Conservation (phyloP, 2,113 vertebrate genomes). For the Notothenia coriiceps region DNA sequence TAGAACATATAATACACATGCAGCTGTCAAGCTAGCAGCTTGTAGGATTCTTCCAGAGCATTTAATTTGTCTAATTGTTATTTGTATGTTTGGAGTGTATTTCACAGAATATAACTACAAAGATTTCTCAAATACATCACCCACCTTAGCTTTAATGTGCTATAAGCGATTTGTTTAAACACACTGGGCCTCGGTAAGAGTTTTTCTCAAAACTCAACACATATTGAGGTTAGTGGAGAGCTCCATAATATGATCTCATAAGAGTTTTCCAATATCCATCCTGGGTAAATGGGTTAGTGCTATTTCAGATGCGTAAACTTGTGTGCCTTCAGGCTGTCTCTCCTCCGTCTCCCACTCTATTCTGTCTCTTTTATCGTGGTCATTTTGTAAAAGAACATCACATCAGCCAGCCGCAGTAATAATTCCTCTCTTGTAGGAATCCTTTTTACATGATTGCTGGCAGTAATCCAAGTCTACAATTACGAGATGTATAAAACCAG, state of each 20-base stretch:
- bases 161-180: background rate
- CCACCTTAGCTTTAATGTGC: background rate
- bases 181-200: background rate
- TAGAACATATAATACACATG: too few relatives aligned
- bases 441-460: constrained; percentile 66
- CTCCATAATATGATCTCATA: constrained; percentile 13
- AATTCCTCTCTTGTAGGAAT: constrained; percentile 59
- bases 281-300: constrained; percentile 27
- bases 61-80: too few relatives aligned
- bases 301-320: constrained; percentile 28
- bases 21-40: too few relatives aligned
- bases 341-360: background rate
- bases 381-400: constrained; percentile 36
- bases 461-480: constrained; percentile 34
- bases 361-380: constrained; percentile 20
- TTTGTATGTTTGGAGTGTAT: too few relatives aligned
- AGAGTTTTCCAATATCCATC: constrained; percentile 24
- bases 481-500: constrained; percentile 1
- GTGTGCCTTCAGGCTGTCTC: constrained; percentile 12
- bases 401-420: constrained; percentile 36
- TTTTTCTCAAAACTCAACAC: constrained; percentile 1
- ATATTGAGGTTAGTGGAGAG: constrained; percentile 23
- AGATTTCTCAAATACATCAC: too few relatives aligned
- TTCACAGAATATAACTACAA: too few relatives aligned
- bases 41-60: too few relatives aligned